Percentiles rank a stretch among this genome's conserved stretches.
Evolutionary conservation across 2,888 invertebrate genomes (phyloP).

Genomic region (Pinctada fucata): DNA sequence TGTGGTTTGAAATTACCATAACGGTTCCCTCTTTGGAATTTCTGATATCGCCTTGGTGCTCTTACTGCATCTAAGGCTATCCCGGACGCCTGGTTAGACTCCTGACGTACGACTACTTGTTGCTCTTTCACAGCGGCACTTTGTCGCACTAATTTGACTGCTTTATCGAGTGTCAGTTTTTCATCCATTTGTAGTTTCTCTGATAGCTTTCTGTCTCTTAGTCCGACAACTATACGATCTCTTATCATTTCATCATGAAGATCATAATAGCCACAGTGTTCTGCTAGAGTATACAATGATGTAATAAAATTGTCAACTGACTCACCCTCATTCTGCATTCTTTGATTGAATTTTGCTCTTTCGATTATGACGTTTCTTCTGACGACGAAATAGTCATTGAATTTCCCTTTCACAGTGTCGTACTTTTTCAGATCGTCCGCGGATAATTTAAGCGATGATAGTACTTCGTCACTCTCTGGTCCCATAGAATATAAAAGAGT

Average conservation of each 20-base stretch:
- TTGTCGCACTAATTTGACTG: constrained; percentile 9
- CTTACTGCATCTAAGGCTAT: no score
- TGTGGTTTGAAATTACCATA: no score
- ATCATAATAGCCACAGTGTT: constrained; percentile 42
- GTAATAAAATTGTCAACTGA: constrained; percentile 37
- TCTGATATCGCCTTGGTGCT: no score
- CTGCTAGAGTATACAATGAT: constrained; percentile 23
- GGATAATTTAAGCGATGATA: constrained; percentile 21
- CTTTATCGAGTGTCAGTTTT: constrained; percentile 28
- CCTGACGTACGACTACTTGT: neutral
- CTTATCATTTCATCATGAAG: constrained; percentile 42
- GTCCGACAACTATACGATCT: constrained; percentile 45
- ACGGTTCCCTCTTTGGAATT: no score
- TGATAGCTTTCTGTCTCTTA: constrained; percentile 36
- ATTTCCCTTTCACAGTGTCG: constrained; percentile 15
- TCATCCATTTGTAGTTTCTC: constrained; percentile 43
- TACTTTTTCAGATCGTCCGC: constrained; percentile 31
- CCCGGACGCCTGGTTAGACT: no score
- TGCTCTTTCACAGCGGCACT: constrained; percentile 17
- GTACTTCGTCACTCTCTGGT: constrained; percentile 29
- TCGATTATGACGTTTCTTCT: constrained; percentile 34
- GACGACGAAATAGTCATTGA: constrained; percentile 27
- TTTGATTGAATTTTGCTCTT: constrained; percentile 37
- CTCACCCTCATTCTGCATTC: constrained; percentile 31
- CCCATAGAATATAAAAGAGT: constrained; percentile 33